These are phyloP conservation scores for Ailurus styani DNA, from an alignment of 2,113 vertebrate species.

Conservation along the genomic window DNA sequence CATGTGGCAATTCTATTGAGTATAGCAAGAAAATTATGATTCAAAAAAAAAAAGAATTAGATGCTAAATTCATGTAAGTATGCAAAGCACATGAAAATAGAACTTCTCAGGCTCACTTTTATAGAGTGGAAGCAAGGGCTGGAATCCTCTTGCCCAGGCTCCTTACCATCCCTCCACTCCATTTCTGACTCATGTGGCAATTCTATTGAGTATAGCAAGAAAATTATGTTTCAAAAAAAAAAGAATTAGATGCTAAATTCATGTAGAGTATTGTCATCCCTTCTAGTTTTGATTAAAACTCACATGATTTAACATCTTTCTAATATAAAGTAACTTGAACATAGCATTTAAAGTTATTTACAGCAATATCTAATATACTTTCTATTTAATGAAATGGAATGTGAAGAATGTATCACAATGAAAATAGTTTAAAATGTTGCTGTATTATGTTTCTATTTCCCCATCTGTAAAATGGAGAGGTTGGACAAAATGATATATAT, in stretches of 20 bases:
- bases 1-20: background rate
- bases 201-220: background rate
- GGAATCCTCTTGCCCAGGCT: background rate
- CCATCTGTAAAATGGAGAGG: background rate
- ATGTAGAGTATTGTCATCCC: background rate
- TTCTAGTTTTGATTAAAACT: background rate
- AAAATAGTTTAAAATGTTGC: background rate
- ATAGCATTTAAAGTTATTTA: background rate
- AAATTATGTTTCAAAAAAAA: background rate
- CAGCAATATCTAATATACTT: background rate
- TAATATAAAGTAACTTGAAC: background rate
- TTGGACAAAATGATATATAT: background rate
- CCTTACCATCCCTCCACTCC: background rate
- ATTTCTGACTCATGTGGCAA: background rate
- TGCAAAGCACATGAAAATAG: background rate
- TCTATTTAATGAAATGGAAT: background rate
- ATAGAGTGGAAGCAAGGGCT: background rate
- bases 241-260: background rate
- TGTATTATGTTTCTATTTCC: background rate
- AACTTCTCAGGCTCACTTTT: background rate
- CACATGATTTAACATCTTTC: background rate
- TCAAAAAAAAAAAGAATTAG: no score
- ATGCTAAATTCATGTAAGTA: no score
- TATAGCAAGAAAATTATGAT: background rate
- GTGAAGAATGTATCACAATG: background rate